Evolutionary conservation across 1,140 invertebrate species (phyloP).

Genomic region (Charaxes varanes): DNA sequence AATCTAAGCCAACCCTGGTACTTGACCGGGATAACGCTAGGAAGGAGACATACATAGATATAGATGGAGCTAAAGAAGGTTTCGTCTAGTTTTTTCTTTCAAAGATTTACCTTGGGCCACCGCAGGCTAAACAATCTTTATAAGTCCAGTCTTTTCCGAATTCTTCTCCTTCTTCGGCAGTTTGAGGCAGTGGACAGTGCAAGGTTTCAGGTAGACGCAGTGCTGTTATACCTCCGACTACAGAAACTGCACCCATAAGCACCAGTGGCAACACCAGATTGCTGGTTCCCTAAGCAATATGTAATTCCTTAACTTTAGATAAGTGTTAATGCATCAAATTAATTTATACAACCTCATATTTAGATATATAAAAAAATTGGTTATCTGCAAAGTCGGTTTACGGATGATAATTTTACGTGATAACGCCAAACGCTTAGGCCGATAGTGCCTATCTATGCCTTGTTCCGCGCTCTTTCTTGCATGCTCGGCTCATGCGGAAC

Average conservation of each 20-base stretch:
- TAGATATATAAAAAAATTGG: too few species aligned
- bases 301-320: background rate
- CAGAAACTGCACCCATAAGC: conserved; percentile 85
- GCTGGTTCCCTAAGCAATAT: conserved; percentile 85
- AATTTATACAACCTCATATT: too few species aligned
- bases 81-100: background rate
- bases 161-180: conserved; percentile 89
- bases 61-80: too few species aligned
- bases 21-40: too few species aligned
- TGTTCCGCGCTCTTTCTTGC: too few species aligned
- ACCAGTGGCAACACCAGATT: conserved; percentile 87
- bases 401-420: too few species aligned
- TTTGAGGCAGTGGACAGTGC: conserved; percentile 86
- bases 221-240: conserved; percentile 85
- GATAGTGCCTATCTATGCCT: too few species aligned
- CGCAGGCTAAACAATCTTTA: conserved; percentile 81
- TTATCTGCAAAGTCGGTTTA: too few species aligned
- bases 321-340: background rate
- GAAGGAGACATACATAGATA: too few species aligned
- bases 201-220: conserved; percentile 88
- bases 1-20: too few species aligned
- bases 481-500: too few species aligned
- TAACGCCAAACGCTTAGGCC: too few species aligned
- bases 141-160: conserved; percentile 90
- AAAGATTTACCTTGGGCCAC: conserved; percentile 72